Percentiles rank a stretch among this genome's conserved stretches.
Conservation (phyloP, 1,140 invertebrate genomes). For the Heliconius hewitsoni region DNA sequence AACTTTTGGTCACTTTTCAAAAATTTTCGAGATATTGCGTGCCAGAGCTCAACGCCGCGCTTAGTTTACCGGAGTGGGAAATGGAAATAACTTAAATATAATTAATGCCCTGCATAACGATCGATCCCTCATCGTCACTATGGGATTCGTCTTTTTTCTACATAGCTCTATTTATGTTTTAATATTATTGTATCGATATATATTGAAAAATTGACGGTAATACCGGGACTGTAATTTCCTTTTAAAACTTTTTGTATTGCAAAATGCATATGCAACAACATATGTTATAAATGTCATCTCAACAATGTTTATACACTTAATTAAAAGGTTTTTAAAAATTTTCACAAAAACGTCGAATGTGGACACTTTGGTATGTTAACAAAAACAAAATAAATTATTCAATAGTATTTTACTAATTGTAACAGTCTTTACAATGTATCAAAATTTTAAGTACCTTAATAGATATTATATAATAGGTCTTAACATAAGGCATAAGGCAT, state of each 20-base stretch:
- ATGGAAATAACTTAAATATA: no score
- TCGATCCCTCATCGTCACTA: no score
- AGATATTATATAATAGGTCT: not conserved
- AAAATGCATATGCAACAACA: not conserved
- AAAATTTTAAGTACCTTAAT: not conserved
- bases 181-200: not conserved
- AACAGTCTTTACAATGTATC: no score
- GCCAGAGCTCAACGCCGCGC: no score
- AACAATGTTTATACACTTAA: not conserved
- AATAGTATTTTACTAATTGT: not conserved
- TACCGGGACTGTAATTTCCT: no score
- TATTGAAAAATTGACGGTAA: not conserved
- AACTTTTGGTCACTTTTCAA: no score
- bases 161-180: not conserved
- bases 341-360: not conserved
- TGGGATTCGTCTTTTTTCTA: not conserved
- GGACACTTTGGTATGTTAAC: not conserved
- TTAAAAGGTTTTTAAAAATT: not conserved
- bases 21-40: no score
- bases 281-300: not conserved
- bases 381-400: conserved; percentile 3
- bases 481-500: not conserved
- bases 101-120: no score
- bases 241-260: not conserved
- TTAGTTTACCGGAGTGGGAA: no score